Evolutionary conservation across 2,888 invertebrate genomes (phyloP).

Genomic region (Craniophora ligustri): DNA sequence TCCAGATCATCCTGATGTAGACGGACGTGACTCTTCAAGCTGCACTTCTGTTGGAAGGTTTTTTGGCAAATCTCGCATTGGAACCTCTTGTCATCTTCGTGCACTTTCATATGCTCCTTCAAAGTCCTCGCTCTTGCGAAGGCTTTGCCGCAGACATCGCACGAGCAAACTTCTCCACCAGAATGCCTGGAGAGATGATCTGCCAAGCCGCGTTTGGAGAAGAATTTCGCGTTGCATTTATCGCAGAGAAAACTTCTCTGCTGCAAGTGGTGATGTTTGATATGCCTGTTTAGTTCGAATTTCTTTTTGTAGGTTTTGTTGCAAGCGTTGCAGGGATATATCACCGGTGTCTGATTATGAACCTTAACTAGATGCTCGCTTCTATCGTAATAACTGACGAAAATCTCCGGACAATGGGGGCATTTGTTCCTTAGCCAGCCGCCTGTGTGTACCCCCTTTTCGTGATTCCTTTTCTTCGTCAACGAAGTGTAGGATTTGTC

Average conservation of each 20-base stretch:
- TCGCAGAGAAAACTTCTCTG: slow-evolving; percentile 80
- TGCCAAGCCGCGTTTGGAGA: slow-evolving; percentile 77
- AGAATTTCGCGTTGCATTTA: slow-evolving; percentile 81
- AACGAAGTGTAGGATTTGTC: slow-evolving; percentile 86
- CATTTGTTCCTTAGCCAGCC: slow-evolving; percentile 85
- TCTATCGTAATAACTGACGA: slow-evolving; percentile 82
- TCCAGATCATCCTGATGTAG: slow-evolving; percentile 83
- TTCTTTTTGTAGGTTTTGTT: slow-evolving; percentile 82
- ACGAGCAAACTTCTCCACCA: slow-evolving; percentile 72
- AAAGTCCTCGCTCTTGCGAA: slow-evolving; percentile 75
- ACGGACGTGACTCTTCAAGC: slow-evolving; percentile 78
- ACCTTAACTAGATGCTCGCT: slow-evolving; percentile 79
- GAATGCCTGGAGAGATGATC: slow-evolving; percentile 78
- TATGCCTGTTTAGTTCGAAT: slow-evolving; percentile 81
- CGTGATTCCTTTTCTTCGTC: slow-evolving; percentile 81
- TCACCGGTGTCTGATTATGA: slow-evolving; percentile 74
- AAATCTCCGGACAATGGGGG: slow-evolving; percentile 81
- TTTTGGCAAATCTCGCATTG: slow-evolving; percentile 83
- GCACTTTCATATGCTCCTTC: slow-evolving; percentile 76
- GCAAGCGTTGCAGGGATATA: slow-evolving; percentile 83
- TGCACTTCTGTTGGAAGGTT: slow-evolving; percentile 81
- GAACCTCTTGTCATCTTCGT: slow-evolving; percentile 76
- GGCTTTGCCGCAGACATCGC: slow-evolving; percentile 77
- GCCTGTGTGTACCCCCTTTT: slow-evolving; percentile 82
- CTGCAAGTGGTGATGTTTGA: slow-evolving; percentile 82